These are phyloP conservation scores for Percopsis transmontana DNA, from an alignment of 2,113 vertebrate genomes.

Conservation along the genomic window DNA sequence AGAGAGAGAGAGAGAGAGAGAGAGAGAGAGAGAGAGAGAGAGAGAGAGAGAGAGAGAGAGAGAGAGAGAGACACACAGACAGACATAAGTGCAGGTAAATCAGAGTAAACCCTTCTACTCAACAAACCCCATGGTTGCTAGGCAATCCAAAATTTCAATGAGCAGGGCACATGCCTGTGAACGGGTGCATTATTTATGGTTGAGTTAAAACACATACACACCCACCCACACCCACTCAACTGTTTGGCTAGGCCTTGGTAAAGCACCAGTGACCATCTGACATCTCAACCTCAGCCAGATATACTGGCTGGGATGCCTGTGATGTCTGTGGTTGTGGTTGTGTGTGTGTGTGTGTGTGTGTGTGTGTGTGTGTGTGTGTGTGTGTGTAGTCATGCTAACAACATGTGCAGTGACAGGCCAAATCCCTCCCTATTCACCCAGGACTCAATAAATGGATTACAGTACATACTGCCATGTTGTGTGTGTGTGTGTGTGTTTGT, in stretches of 20 bases:
- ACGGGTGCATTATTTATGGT: slow-evolving; percentile 67
- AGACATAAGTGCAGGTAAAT: slow-evolving; percentile 26
- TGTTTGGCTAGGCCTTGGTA: slow-evolving; percentile 54
- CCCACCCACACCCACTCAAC: background rate
- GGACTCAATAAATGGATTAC: slow-evolving; percentile 53
- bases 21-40: background rate
- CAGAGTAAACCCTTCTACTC: slow-evolving; percentile 49
- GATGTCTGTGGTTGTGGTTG: slow-evolving; percentile 26
- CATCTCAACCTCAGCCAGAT: slow-evolving; percentile 60
- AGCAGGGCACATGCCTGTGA: slow-evolving; percentile 58
- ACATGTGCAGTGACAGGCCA: slow-evolving; percentile 51
- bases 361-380: slow-evolving; percentile 11
- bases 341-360: slow-evolving; percentile 4
- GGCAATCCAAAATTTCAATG: slow-evolving; percentile 78
- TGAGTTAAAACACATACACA: slow-evolving; percentile 56
- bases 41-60: background rate
- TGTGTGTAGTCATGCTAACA: slow-evolving; percentile 44
- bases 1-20: too few relatives aligned
- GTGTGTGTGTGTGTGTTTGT: slow-evolving; percentile 12
- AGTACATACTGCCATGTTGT: slow-evolving; percentile 16
- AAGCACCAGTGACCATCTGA: slow-evolving; percentile 70
- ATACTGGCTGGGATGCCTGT: slow-evolving; percentile 56
- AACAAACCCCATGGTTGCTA: slow-evolving; percentile 68
- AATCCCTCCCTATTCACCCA: slow-evolving; percentile 51
- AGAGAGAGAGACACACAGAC: slow-evolving; percentile 19